Conservation (phyloP, 2,113 vertebrate species). For the Poecilia latipinna region DNA sequence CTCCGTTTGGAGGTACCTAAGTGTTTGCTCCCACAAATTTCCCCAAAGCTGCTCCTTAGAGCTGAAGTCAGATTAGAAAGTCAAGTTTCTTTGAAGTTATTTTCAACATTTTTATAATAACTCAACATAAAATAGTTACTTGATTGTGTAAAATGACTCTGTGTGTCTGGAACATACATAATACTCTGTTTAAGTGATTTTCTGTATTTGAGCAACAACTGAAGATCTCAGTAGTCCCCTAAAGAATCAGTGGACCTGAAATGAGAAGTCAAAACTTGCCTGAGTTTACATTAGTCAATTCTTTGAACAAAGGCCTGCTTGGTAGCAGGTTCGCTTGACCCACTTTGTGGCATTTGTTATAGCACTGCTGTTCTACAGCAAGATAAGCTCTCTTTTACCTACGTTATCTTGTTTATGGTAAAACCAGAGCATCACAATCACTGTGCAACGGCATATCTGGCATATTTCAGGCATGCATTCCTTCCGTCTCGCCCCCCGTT, state of each 20-base stretch:
- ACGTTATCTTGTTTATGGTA: background rate
- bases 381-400: background rate
- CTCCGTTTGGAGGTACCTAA: no score
- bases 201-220: background rate
- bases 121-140: no score
- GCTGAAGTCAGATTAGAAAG: no score
- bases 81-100: no score
- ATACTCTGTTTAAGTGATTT: background rate
- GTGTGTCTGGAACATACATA: no score
- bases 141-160: no score
- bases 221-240: no score
- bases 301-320: background rate
- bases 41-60: no score
- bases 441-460: background rate
- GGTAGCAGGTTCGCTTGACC: background rate
- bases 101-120: no score
- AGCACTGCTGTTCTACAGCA: background rate
- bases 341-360: no score
- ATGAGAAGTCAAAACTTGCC: background rate
- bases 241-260: background rate
- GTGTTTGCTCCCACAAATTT: no score
- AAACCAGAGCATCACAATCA: background rate
- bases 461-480: background rate
- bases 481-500: background rate
- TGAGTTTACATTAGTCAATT: background rate